Percentiles rank a stretch among this genome's conserved stretches.
Conservation (phyloP, 1,140 invertebrate genomes). For the Ditylenchus dipsaci region DNA sequence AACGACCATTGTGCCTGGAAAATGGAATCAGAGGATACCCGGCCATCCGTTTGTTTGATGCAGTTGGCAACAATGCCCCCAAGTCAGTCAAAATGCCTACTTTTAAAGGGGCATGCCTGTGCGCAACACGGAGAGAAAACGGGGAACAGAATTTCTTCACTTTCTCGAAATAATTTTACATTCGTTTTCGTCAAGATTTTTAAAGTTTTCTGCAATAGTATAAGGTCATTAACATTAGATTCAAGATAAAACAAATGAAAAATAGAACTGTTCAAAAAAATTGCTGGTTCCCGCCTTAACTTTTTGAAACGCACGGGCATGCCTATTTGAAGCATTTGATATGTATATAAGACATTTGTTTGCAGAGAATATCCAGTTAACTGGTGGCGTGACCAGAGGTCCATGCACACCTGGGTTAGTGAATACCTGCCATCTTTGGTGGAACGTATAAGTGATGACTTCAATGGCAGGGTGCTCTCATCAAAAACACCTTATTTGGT, state of each 20-base stretch:
- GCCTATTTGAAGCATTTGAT: background rate
- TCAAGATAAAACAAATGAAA: background rate
- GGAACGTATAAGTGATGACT: constrained; percentile 37
- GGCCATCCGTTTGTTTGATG: constrained; percentile 69
- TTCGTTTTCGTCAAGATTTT: no score
- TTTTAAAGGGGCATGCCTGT: no score
- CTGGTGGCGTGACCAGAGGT: constrained; percentile 55
- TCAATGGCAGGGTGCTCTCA: constrained; percentile 28
- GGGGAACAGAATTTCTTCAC: no score
- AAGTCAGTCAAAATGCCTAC: no score
- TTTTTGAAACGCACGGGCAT: background rate
- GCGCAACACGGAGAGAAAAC: no score
- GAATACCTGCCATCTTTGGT: constrained; percentile 50
- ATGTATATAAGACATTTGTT: constrained; percentile 15
- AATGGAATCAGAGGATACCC: constrained; percentile 70
- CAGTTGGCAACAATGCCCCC: constrained; percentile 11
- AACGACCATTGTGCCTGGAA: constrained; percentile 64
- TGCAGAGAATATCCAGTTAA: constrained; percentile 51
- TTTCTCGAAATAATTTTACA: no score
- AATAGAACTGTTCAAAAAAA: background rate
- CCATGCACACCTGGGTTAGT: constrained; percentile 50
- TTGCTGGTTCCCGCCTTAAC: no score
- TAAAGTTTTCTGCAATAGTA: background rate
- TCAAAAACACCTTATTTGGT: constrained; percentile 85
- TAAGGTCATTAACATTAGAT: background rate